A percentile compares a stretch with the other conserved stretches of the same genome.
phyloP scores from a whole-genome alignment of 1,140 invertebrate species.

The Drosophila tani region DNA sequence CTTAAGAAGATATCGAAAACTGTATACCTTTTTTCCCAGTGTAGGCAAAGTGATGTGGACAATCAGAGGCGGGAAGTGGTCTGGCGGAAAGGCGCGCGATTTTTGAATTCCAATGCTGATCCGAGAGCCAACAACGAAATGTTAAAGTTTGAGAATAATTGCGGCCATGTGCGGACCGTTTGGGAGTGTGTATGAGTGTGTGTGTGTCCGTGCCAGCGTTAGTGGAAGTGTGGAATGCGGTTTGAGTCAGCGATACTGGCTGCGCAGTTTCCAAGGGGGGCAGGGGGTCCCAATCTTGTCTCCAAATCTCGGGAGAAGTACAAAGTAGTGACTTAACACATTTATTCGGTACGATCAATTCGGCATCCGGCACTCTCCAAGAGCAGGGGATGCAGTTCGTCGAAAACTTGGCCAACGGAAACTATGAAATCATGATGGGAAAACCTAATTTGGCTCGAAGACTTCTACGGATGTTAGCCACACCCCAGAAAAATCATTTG shows the following conservation, averaged over 20 bases:
- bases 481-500: slow-evolving; percentile 10
- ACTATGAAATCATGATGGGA: slow-evolving; percentile 8
- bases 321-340: slow-evolving; percentile 36
- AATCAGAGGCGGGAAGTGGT: background rate
- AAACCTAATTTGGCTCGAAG: slow-evolving; percentile 20
- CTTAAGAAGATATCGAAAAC: too few relatives aligned
- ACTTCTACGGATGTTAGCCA: slow-evolving; percentile 18
- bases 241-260: slow-evolving; percentile 61
- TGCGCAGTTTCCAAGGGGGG: slow-evolving; percentile 62
- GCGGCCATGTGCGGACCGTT: slow-evolving; percentile 55
- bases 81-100: slow-evolving; percentile 47
- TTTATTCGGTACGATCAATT: slow-evolving; percentile 17
- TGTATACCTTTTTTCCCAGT: slow-evolving; percentile 4
- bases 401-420: slow-evolving; percentile 17
- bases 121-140: slow-evolving; percentile 68
- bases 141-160: slow-evolving; percentile 82
- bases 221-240: slow-evolving; percentile 64
- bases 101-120: slow-evolving; percentile 77
- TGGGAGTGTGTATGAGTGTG: slow-evolving; percentile 13
- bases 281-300: slow-evolving; percentile 13
- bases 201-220: slow-evolving; percentile 23
- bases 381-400: background rate
- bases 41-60: slow-evolving; percentile 17
- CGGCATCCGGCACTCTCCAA: slow-evolving; percentile 14
- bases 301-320: slow-evolving; percentile 9